These are phyloP conservation scores for Cygnus atratus DNA, from an alignment of 2,113 vertebrate species.

Conservation along the genomic window DNA sequence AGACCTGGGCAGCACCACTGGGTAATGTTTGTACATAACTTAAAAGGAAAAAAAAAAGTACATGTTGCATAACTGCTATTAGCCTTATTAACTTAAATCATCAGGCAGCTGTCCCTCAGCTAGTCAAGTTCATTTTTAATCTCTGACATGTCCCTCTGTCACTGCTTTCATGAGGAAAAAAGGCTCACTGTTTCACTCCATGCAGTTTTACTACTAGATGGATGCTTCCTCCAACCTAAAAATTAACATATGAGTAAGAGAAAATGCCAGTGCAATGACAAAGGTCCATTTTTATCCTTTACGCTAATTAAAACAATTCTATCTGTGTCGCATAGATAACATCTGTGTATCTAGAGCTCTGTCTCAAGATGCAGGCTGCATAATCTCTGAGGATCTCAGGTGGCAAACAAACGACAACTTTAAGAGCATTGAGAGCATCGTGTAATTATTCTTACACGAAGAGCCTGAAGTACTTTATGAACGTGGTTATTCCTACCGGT, in stretches of 20 bases:
- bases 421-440: background rate
- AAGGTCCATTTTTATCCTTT: background rate
- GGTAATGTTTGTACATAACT: background rate
- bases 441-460: background rate
- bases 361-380: background rate
- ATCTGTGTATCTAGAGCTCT: background rate
- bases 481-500: background rate
- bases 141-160: background rate
- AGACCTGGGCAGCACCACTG: background rate
- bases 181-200: background rate
- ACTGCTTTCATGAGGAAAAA: background rate
- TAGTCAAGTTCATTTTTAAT: conserved; percentile 33
- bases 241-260: background rate
- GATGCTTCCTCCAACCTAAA: background rate
- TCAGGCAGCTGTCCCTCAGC: conserved; percentile 25
- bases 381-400: background rate
- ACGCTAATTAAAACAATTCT: background rate
- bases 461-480: background rate
- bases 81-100: conserved; percentile 1
- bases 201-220: background rate
- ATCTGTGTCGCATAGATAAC: background rate
- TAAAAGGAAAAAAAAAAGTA: background rate
- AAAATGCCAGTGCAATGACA: background rate
- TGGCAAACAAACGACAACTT: background rate
- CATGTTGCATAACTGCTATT: background rate